phyloP scores from a whole-genome alignment of 2,797 vertebrate species.

The Crax fasciolata region DNA sequence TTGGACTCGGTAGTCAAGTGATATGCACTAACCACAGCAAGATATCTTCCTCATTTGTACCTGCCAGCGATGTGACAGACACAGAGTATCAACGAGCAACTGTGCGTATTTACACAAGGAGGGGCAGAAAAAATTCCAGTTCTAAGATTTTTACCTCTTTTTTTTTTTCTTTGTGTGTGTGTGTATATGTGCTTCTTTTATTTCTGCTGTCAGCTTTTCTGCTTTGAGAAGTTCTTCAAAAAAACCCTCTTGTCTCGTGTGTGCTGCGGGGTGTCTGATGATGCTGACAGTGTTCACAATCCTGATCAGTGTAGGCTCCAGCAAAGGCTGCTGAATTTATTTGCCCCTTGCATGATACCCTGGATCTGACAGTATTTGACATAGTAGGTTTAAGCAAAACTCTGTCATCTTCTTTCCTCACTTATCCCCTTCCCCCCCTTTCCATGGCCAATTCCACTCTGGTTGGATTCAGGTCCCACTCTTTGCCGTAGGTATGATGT shows the following conservation, averaged over 20 bases:
- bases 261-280: not conserved
- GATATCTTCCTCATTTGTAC: not conserved
- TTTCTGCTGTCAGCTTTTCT: not conserved
- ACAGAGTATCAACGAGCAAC: not conserved
- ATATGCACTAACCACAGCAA: not conserved
- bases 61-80: not conserved
- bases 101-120: not conserved
- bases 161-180: not conserved
- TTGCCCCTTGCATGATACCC: not conserved
- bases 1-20: fast-evolving
- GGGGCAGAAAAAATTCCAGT: fast-evolving
- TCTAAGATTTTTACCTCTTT: not conserved
- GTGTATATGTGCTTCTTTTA: not conserved
- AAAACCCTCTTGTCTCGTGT: not conserved
- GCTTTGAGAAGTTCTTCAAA: not conserved
- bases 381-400: not conserved
- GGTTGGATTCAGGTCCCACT: not conserved
- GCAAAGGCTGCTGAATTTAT: not conserved
- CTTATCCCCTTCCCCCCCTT: not conserved
- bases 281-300: not conserved
- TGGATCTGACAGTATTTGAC: not conserved
- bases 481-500: not conserved
- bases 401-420: not conserved
- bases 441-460: not conserved
- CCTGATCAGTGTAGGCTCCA: not conserved